These are phyloP conservation scores for Antedon mediterranea DNA, from an alignment of 53 echinoderm and acorn worm genomes.

Conservation along the genomic window DNA sequence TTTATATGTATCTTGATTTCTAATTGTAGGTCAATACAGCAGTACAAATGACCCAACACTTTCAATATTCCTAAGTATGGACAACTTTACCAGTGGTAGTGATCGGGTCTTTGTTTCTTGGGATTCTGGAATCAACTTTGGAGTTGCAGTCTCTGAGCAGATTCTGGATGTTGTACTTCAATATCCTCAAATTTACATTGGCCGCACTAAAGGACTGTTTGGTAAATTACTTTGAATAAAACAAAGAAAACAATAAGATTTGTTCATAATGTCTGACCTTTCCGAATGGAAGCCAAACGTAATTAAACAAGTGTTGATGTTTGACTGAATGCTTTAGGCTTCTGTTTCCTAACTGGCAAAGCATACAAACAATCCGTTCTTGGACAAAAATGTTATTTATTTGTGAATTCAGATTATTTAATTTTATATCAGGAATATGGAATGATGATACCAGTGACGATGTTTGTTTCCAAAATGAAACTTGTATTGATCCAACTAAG, in stretches of 20 bases:
- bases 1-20: neutral
- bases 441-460: constrained; percentile 60
- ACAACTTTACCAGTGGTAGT: neutral
- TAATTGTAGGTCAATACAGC: neutral
- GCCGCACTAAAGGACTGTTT: neutral
- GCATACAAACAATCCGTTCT: too few species aligned
- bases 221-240: too few species aligned
- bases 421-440: constrained; percentile 47
- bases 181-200: neutral
- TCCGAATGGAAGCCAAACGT: too few species aligned
- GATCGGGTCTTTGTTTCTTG: neutral
- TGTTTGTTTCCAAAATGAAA: constrained; percentile 11
- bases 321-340: too few species aligned
- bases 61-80: neutral
- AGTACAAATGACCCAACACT: neutral
- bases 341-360: too few species aligned
- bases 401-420: too few species aligned
- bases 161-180: neutral
- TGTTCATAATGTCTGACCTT: too few species aligned
- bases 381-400: too few species aligned
- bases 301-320: too few species aligned
- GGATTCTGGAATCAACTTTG: neutral
- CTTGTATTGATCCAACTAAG: neutral
- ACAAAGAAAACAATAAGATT: too few species aligned
- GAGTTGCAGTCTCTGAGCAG: neutral